Conservation (phyloP, 2,888 invertebrate species). For the Cephus runcator region DNA sequence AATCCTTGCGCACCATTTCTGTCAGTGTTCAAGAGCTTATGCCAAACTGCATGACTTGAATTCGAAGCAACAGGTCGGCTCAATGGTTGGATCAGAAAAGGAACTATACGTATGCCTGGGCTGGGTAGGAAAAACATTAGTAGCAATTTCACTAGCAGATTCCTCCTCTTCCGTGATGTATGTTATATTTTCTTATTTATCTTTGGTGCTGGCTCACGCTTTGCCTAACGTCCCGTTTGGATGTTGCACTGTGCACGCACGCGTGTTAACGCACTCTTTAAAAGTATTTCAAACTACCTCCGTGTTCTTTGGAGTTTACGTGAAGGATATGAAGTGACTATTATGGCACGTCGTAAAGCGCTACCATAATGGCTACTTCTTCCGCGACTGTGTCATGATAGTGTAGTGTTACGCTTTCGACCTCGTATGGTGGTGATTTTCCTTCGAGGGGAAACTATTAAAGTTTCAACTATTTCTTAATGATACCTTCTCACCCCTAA, state of each 20-base stretch:
- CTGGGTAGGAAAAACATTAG: neutral
- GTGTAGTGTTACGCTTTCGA: neutral
- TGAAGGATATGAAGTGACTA: constrained; percentile 24
- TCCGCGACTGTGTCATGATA: neutral
- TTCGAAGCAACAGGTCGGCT: constrained; percentile 20
- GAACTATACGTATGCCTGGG: neutral
- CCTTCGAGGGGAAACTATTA: neutral
- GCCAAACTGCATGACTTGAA: neutral
- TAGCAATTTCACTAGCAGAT: neutral
- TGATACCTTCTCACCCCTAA: constrained; percentile 6
- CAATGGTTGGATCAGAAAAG: neutral
- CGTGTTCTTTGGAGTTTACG: constrained; percentile 12
- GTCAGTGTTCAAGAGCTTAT: neutral
- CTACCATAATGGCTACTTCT: constrained; percentile 18
- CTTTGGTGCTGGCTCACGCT: neutral
- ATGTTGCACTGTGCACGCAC: neutral
- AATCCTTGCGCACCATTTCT: neutral
- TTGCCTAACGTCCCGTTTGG: neutral
- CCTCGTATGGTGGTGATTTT: neutral
- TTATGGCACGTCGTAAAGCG: constrained; percentile 24
- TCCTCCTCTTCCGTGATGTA: neutral
- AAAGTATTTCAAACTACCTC: neutral
- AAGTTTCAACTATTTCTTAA: constrained; percentile 4
- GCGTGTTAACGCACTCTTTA: neutral
- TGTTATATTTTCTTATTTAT: neutral